Evolutionary conservation across 2,797 vertebrate species (phyloP).

Genomic region (Apogon talboti): DNA sequence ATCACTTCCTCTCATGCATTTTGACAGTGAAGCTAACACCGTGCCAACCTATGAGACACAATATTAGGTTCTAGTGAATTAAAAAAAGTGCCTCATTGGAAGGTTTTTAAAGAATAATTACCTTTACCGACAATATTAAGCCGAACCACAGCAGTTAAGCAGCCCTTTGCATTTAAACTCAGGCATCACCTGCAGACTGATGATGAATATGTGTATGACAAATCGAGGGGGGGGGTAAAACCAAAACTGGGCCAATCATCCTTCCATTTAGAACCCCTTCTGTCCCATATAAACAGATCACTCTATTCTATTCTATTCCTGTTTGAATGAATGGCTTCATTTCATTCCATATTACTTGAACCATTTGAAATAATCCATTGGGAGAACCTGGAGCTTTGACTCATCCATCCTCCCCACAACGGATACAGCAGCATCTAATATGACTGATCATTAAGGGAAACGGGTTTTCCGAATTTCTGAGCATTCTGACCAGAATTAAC

Average conservation of each 20-base stretch:
- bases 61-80: slow-evolving; percentile 28
- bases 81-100: slow-evolving; percentile 72
- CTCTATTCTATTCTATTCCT: slow-evolving; percentile 22
- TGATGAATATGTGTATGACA: slow-evolving; percentile 19
- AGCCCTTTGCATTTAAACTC: background rate
- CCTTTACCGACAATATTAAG: background rate
- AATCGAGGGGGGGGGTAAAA: slow-evolving; percentile 36
- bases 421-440: slow-evolving; percentile 8
- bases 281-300: background rate
- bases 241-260: slow-evolving; percentile 31
- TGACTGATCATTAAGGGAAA: slow-evolving; percentile 19
- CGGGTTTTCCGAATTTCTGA: slow-evolving; percentile 14
- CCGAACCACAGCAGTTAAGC: slow-evolving; percentile 1
- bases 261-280: slow-evolving; percentile 56
- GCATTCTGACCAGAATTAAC: slow-evolving; percentile 30
- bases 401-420: background rate
- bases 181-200: slow-evolving; percentile 8
- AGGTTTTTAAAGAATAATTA: slow-evolving; percentile 37
- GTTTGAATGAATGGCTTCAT: slow-evolving; percentile 31
- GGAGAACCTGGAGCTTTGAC: slow-evolving; percentile 31
- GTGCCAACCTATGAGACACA: slow-evolving; percentile 60
- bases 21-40: slow-evolving; percentile 50
- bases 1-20: slow-evolving; percentile 28
- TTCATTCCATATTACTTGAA: slow-evolving; percentile 62
- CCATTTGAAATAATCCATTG: slow-evolving; percentile 61